Evolutionary conservation across 2,113 vertebrate species (phyloP), one percentile per base, ranked within the genome.

Genomic region (Paramisgurnus dabryanus): DNA sequence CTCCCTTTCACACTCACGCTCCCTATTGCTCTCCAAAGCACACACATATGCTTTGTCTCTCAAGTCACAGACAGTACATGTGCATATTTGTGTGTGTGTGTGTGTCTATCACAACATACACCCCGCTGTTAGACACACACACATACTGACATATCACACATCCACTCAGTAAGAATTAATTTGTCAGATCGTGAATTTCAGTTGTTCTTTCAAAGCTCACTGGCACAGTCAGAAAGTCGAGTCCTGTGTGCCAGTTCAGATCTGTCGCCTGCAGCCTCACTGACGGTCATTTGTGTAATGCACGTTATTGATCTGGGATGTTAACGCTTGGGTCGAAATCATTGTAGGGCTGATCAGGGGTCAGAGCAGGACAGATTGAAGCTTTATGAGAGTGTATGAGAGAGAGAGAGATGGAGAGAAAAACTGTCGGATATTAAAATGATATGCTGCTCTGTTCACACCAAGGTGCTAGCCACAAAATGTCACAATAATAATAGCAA

Each of bases 321-420:
- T 58, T 57, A 79, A 49, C 64, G 34, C 67, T 63, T 67, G 17
- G 68, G 22, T 65, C n/a, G 15, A 10, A 58, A 45, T 10, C 53
- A 64, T 47, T 76, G 75, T 27, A 11, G 12, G 47, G 17, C 18
- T 7, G 45, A 68, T 83, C 61, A 79, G 66, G 76, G 65, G 50
- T 78, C 41, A 76, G 61, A 49, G 61, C 5, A 43, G 47, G 61
- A 75, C 67, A 76, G 71, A 85, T 49, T 72, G 82, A 81, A 80
- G 63, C 41, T 77, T 76, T 72, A 76, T 68, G 50, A 50, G 64
- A 10, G 41, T 43, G 72, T 27, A 66, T 47, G 80, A 60, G 61
- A 76, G 55, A 58, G 55, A 58, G 5, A 58, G 5, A 53, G 45
- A 8, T 47, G 2, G 10, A 47, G 45, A 67, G 6, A 63, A 17